Evolutionary conservation across 2,797 vertebrate genomes (phyloP).

Genomic region (Enteromius unitaeniatus): DNA sequence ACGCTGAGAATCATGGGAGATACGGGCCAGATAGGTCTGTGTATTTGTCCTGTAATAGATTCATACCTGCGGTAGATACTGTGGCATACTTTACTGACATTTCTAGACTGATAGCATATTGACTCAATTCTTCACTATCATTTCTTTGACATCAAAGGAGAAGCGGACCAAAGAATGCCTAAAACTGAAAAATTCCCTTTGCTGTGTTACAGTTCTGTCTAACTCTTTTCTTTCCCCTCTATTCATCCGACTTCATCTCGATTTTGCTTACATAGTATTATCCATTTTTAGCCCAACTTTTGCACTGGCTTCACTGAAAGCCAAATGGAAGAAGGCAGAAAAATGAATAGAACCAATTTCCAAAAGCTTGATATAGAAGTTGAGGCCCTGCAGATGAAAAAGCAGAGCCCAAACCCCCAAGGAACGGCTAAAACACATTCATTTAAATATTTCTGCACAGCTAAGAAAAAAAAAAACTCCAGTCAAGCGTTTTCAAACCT

Average conservation of each 20-base stretch:
- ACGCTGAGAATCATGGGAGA: conserved; percentile 18
- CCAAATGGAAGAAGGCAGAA: conserved; percentile 21
- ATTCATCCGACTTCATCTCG: conserved; percentile 5
- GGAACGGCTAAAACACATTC: conserved; percentile 32
- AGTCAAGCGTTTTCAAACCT: conserved; percentile 3
- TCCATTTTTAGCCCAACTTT: conserved; percentile 24
- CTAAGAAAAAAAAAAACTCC: neutral
- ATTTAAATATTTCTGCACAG: conserved; percentile 45
- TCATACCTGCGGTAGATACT: conserved; percentile 22
- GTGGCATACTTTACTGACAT: conserved; percentile 42
- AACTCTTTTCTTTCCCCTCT: neutral
- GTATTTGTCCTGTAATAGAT: conserved; percentile 25
- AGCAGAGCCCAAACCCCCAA: conserved; percentile 19
- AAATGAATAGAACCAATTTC: conserved; percentile 46
- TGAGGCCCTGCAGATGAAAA: conserved; percentile 20
- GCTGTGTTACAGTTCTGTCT: neutral
- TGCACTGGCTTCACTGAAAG: neutral
- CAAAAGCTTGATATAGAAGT: conserved; percentile 30
- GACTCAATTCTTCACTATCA: conserved; percentile 18
- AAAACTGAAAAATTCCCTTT: neutral
- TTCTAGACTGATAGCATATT: conserved; percentile 25
- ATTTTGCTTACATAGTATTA: conserved; percentile 39
- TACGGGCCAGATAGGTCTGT: conserved; percentile 5
- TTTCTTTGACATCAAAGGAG: conserved; percentile 19
- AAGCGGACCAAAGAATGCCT: neutral